Evolutionary conservation across 1,140 invertebrate species (phyloP).

Genomic region (Psilanteris sp.): DNA sequence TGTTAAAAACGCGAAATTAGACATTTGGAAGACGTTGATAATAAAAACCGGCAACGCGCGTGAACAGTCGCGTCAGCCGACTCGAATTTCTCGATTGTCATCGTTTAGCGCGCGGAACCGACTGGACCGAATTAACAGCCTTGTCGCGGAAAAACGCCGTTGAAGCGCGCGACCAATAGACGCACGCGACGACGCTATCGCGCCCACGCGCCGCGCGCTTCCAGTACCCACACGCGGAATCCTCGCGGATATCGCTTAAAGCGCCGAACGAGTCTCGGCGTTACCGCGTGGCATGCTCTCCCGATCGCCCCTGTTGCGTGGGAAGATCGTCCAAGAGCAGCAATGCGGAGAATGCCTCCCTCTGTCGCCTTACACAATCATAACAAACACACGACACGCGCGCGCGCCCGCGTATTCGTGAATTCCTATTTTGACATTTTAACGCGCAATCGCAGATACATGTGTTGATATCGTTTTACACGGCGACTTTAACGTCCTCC

Average conservation of each 20-base stretch:
- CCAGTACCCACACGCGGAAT: conserved; percentile 30
- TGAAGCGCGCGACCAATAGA: conserved; percentile 22
- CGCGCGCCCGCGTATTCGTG: conserved; percentile 3
- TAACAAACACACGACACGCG: conserved; percentile 8
- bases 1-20: too few relatives aligned
- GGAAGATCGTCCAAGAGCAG: conserved; percentile 44
- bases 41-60: too few relatives aligned
- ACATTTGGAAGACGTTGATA: too few relatives aligned
- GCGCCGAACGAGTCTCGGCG: conserved; percentile 33
- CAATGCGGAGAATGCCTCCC: conserved; percentile 25
- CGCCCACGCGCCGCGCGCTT: conserved; percentile 24
- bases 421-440: conserved; percentile 51
- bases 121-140: conserved; percentile 11
- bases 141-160: conserved; percentile 12
- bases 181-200: conserved; percentile 8
- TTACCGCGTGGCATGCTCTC: conserved; percentile 26
- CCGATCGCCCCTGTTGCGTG: conserved; percentile 48
- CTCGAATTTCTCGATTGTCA: too few relatives aligned
- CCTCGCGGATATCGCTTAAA: conserved; percentile 47
- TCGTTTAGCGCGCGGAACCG: too few relatives aligned
- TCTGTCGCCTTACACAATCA: conserved; percentile 13
- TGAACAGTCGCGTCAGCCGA: too few relatives aligned
- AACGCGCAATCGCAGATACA: conserved; percentile 22
- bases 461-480: conserved; percentile 22
- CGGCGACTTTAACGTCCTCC: neutral